Base-by-base conservation (phyloP, 2,888 invertebrate genomes). In the Aspidapion aeneum region DNA sequence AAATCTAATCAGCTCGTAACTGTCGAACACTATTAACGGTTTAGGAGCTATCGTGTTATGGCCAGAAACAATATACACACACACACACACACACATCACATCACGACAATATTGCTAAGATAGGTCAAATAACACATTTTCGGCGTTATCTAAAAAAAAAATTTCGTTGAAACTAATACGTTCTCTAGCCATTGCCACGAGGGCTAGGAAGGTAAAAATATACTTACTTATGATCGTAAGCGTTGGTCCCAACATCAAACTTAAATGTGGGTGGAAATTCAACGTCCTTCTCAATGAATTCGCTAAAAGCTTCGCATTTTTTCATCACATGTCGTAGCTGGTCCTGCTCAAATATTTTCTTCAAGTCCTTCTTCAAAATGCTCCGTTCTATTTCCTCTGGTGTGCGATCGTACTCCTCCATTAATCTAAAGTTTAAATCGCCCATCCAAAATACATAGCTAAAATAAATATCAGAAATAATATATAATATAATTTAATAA, bases 361-460 rank as follows among this genome's bases (percentile, higher is more conserved):
- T 79, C 56, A 89, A 83, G 67, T 91, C 85, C 64, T 89, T 87
- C 62, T 89, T 86, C 65, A 85, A 81, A 20, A 93, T 80, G 5
- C 83, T 76, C 1, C 83, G 80, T 12, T 87, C 84, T n/a, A 95
- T 91, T 67, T 89, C 88, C 60, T 86, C 84, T 0, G 89, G 84
- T 19, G 86, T 84, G 66, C 80, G 81, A 3, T 85, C 83, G 48
- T 84, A 81, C 1, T 87, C 87, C 62, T 89, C 88, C 66, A 86
- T 81, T 3, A 91, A 82, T 0, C 96, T 88, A 77, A 96, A 96
- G 79, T 96, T 96, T 20, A 96, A 82, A 76, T 96, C 95, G 1
- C 95, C 95, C 72, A 94, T 87, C 94, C 94, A 95, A 79, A 96
- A 93, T 1, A 94, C 90, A 76, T 94, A 93, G 75, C 93, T 93